A percentile compares a stretch with the other conserved stretches of the same genome.
Evolutionary conservation across 2,113 vertebrate genomes (phyloP).

Genomic region (Heterocephalus glaber): DNA sequence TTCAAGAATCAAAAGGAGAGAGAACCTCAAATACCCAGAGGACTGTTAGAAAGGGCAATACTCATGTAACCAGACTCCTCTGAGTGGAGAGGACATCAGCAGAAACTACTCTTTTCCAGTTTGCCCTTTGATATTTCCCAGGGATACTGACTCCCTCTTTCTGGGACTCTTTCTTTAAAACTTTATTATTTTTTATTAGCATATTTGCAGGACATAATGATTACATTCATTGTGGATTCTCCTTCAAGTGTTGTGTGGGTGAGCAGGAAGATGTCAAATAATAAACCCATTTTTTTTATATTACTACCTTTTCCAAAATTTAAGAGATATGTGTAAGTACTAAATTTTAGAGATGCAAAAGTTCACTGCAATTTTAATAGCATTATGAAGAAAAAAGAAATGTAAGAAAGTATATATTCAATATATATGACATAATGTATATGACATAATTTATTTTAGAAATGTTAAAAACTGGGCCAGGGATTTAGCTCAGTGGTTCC

Average conservation of each 20-base stretch:
- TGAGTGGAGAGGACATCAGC: not conserved
- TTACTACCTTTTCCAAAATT: constrained; percentile 10
- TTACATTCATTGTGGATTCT: not conserved
- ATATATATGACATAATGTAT: not conserved
- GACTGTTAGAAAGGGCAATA: constrained; percentile 54
- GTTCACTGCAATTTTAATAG: not conserved
- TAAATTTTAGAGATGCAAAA: constrained; percentile 26
- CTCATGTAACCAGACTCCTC: constrained; percentile 54
- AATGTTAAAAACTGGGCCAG: constrained; percentile 42
- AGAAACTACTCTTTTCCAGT: not conserved
- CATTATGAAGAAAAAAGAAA: not conserved
- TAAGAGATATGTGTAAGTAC: constrained; percentile 31
- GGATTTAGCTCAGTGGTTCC: too few relatives aligned
- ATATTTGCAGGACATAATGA: not conserved
- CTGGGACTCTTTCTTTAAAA: not conserved
- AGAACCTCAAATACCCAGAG: not conserved
- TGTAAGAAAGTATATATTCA: constrained; percentile 11
- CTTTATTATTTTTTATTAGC: not conserved
- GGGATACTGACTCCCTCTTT: not conserved
- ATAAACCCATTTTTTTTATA: not conserved
- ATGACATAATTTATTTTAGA: constrained; percentile 2
- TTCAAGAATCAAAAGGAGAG: constrained; percentile 44
- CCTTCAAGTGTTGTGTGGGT: not conserved
- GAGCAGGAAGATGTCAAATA: not conserved
- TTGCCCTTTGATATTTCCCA: not conserved